Evolutionary conservation across 1,140 invertebrate genomes (phyloP).

Genomic region (Akabosia matsudoensis): DNA sequence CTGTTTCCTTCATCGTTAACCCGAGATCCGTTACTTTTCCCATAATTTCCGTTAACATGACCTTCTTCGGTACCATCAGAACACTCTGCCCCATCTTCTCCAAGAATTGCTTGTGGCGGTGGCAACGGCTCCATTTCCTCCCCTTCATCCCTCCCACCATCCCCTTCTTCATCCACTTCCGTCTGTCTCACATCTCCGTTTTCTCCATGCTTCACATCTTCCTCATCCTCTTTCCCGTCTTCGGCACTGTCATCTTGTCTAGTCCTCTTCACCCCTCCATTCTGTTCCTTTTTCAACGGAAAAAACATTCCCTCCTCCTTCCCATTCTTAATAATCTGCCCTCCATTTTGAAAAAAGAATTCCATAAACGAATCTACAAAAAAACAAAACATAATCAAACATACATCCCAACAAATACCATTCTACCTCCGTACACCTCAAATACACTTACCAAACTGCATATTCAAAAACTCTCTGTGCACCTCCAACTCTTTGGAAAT

Average conservation of each 20-base stretch:
- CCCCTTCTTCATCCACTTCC: not conserved
- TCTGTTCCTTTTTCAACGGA: not conserved
- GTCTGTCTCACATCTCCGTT: not conserved
- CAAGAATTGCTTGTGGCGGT: not conserved
- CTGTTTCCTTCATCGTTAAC: not conserved
- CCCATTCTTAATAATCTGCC: slow-evolving; percentile 6
- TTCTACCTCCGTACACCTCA: too few relatives aligned
- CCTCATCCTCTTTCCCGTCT: not conserved
- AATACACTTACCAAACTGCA: slow-evolving; percentile 12
- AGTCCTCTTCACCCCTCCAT: not conserved
- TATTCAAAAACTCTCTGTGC: slow-evolving; percentile 1
- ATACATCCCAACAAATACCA: too few relatives aligned
- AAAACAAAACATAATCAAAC: not conserved
- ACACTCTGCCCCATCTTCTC: not conserved
- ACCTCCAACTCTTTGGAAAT: slow-evolving; percentile 12
- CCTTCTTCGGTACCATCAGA: not conserved
- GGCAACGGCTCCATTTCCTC: not conserved
- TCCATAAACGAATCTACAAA: slow-evolving; percentile 11
- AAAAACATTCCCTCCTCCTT: not conserved
- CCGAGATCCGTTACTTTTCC: not conserved
- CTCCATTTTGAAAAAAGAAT: slow-evolving; percentile 13
- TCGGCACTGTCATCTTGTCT: not conserved
- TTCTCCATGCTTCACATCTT: not conserved
- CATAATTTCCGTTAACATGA: not conserved
- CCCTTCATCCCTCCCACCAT: not conserved